Evolutionary conservation across 2,113 vertebrate genomes (phyloP), one percentile per base, ranked within the genome.

Genomic region (zebrafish (Danio rerio)): DNA sequence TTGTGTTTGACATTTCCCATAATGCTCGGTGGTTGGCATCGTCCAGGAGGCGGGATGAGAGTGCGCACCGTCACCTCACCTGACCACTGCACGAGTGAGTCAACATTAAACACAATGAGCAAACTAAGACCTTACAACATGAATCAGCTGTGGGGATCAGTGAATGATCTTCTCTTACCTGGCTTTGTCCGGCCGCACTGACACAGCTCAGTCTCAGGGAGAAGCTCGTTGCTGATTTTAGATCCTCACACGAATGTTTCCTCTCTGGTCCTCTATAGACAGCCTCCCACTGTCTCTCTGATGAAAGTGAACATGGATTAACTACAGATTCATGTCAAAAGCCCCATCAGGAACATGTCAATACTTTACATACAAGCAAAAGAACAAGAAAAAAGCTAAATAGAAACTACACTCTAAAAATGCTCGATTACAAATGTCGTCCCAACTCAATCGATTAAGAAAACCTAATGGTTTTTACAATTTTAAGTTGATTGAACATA

Each of bases 181-280:
- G 96, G 88, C 98, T 98, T 91, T 98, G 97, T 50, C 98, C 98
- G 2, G 97, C 98, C 40, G 96, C 97, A 90, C 96, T 96, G 93
- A 97, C 96, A 90, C 96, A 97, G 92, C 97, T 97, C 16, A 96
- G 94, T 49, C 98, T 96, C 80, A 99, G 94, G 81, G 93, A 94
- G 89, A 98, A 99, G 91, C 94, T 92, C 91, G 96, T 98, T 88
- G 96, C 96, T 77, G 97, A 95, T 88, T 95, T 96, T 94, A 98
- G 93, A 85, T 94, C 93, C 90, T 95, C 94, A 87, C 95, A 96
- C 78, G 94, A 92, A 84, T 96, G 95, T 81, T 98, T 95, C 55
- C 94, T 96, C 66, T 94, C 95, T 0, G 96, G 95, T 62, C 98
- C 98, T 18, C 95, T 97, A 78, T 98, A 99, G 0, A 94, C 95